phyloP scores from a whole-genome alignment of 1,140 invertebrate species.

The Neuroterus valhalla region DNA sequence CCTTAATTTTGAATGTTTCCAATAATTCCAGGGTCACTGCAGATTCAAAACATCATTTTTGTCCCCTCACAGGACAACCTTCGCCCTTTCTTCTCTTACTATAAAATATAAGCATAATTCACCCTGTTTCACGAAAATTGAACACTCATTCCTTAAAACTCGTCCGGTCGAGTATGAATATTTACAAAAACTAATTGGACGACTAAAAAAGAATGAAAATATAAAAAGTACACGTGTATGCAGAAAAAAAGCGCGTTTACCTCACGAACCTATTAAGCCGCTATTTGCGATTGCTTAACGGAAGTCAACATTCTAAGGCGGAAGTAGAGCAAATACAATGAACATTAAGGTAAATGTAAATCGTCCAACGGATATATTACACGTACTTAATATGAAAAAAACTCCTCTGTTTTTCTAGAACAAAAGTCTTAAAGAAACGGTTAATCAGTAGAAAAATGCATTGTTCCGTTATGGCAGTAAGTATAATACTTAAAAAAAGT shows the following conservation, averaged over 20 bases:
- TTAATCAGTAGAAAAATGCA: slow-evolving; percentile 57
- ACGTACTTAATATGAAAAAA: slow-evolving; percentile 32
- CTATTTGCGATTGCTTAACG: slow-evolving; percentile 44
- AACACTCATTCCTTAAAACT: slow-evolving; percentile 40
- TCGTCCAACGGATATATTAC: not conserved
- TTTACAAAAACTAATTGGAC: slow-evolving; percentile 54
- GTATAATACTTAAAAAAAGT: slow-evolving; percentile 51
- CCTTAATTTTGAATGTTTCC: slow-evolving; percentile 5
- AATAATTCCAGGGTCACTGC: not conserved
- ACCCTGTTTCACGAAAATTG: slow-evolving; percentile 66
- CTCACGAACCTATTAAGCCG: slow-evolving; percentile 56
- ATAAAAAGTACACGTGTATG: slow-evolving; percentile 59
- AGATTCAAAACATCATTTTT: not conserved
- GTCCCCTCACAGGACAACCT: not conserved
- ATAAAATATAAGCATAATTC: slow-evolving; percentile 54
- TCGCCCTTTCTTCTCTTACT: not conserved
- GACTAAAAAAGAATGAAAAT: slow-evolving; percentile 67
- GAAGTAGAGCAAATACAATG: slow-evolving; percentile 51
- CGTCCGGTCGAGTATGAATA: slow-evolving; percentile 38
- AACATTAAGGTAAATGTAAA: slow-evolving; percentile 28
- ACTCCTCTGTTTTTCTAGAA: slow-evolving; percentile 39
- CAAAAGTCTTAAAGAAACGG: slow-evolving; percentile 44
- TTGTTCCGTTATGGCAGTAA: slow-evolving; percentile 64
- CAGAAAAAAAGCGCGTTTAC: slow-evolving; percentile 56
- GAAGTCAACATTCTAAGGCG: slow-evolving; percentile 50